Evolutionary conservation across 2,797 vertebrate genomes (phyloP), one percentile per base, ranked within the genome.

Genomic region (Artibeus lituratus): DNA sequence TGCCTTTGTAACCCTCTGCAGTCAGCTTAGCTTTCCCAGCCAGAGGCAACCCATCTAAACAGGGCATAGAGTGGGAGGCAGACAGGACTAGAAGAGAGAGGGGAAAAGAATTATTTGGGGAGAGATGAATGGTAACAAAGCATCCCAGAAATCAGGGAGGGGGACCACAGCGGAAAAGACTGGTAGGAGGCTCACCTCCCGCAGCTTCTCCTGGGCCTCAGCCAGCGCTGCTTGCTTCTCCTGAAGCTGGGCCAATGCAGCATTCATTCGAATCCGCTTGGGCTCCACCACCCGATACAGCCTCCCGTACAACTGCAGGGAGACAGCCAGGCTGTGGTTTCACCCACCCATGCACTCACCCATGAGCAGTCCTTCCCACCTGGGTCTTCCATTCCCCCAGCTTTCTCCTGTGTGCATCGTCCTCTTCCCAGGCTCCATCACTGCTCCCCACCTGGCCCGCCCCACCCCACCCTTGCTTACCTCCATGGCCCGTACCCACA

Each of bases 401-500:
- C 47, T 44, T 35, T 70, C 55, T 35, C 59, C 74, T 53, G 19
- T 39, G 39, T 32, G 21, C 37, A 18, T 11, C 12, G 1, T 26
- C 19, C 72, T 32, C 29, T 26, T 22, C 73, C 70, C 47, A 10
- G 51, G 35, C 35, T 0, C 9, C 22, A 35, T 18, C 29, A 0
- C 5, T 1, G 11, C 24, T 65, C 53, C 7, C 82, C n/a, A 59
- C 57, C 24, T 29, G 4, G 26, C 35, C 44, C 44, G 9, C 44
- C 44, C 44, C 44, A 10, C 4, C 3, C 37, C 0, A 4, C 35
- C 16, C 11, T 44, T 1, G 2, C 96, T 98, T 94, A 99, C 99
- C 99, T 99, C 99, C 99, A 99, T 99, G 96, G 99, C 99, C 92
- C 99, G 98, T 92, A 99, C 99, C 99, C 99, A 99, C 99, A 99